Percentiles rank a stretch among this genome's conserved stretches.
Conservation (phyloP, 2,888 invertebrate genomes). For the Plebejus melissa region DNA sequence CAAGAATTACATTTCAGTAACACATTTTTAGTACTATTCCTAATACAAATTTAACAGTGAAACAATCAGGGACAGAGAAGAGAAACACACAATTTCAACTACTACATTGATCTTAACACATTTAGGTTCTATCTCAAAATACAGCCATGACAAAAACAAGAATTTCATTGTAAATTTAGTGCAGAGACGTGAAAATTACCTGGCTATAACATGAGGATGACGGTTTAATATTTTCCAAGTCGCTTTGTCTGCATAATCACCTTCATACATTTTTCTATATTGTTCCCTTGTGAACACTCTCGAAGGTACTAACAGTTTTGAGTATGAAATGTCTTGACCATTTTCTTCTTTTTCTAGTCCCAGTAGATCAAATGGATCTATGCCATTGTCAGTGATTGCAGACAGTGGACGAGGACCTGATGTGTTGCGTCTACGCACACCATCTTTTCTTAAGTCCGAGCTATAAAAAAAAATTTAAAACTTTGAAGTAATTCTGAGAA, state of each 20-base stretch:
- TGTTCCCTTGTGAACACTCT: constrained; percentile 68
- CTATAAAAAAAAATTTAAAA: constrained; percentile 40
- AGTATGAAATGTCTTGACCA: constrained; percentile 95
- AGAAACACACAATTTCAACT: constrained; percentile 30
- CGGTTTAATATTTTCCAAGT: constrained; percentile 65
- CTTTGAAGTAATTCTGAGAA: neutral
- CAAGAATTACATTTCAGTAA: constrained; percentile 22
- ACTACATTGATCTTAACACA: constrained; percentile 15
- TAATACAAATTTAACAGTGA: neutral
- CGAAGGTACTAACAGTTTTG: constrained; percentile 89
- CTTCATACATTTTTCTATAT: constrained; percentile 70
- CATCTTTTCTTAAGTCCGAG: constrained; percentile 84
- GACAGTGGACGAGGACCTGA: constrained; percentile 91
- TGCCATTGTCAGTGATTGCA: constrained; percentile 87
- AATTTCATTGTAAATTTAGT: constrained; percentile 12
- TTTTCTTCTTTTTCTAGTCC: constrained; percentile 90
- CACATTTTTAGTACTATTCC: neutral
- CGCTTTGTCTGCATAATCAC: constrained; percentile 65
- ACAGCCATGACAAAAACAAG: constrained; percentile 9
- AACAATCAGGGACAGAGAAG: neutral
- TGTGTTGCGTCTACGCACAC: constrained; percentile 87
- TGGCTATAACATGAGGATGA: constrained; percentile 79
- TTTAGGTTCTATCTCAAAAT: constrained; percentile 24
- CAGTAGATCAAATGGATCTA: constrained; percentile 91
- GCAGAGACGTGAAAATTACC: constrained; percentile 54